Percentiles rank a stretch among this genome's conserved stretches.
Conservation (phyloP, 2,888 invertebrate genomes). For the Hesperia comma region DNA sequence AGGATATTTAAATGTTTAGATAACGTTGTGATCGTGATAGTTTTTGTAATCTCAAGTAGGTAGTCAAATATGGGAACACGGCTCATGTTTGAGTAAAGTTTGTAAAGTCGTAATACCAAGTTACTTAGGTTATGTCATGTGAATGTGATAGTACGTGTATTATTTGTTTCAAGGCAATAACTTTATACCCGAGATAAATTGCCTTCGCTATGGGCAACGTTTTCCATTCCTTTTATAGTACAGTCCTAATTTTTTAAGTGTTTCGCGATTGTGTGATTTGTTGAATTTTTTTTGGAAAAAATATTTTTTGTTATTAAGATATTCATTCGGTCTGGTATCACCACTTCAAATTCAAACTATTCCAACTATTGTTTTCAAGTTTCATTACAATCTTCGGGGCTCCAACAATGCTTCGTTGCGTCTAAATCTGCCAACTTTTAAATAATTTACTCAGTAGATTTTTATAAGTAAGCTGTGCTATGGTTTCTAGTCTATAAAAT, state of each 20-base stretch:
- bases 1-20: conserved; percentile 55
- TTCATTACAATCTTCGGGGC: not conserved
- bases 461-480: conserved; percentile 3
- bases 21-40: conserved; percentile 63
- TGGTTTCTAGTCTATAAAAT: conserved; percentile 15
- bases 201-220: not conserved
- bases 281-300: not conserved
- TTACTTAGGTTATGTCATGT: conserved; percentile 11
- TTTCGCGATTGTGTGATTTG: not conserved
- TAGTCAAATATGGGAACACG: conserved; percentile 34
- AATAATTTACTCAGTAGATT: conserved; percentile 4
- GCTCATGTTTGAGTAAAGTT: conserved; percentile 37
- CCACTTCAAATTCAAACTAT: too few species aligned
- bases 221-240: not conserved
- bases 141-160: not conserved
- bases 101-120: conserved; percentile 6
- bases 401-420: not conserved
- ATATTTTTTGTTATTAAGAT: not conserved
- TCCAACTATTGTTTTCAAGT: too few species aligned
- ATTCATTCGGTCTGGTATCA: too few species aligned
- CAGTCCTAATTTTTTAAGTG: not conserved
- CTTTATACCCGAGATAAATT: not conserved
- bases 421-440: conserved; percentile 6
- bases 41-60: conserved; percentile 59
- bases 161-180: not conserved